Percentiles rank a stretch among this genome's conserved stretches.
phyloP scores from a whole-genome alignment of 2,797 vertebrate species.

The Denticeps clupeoides region DNA sequence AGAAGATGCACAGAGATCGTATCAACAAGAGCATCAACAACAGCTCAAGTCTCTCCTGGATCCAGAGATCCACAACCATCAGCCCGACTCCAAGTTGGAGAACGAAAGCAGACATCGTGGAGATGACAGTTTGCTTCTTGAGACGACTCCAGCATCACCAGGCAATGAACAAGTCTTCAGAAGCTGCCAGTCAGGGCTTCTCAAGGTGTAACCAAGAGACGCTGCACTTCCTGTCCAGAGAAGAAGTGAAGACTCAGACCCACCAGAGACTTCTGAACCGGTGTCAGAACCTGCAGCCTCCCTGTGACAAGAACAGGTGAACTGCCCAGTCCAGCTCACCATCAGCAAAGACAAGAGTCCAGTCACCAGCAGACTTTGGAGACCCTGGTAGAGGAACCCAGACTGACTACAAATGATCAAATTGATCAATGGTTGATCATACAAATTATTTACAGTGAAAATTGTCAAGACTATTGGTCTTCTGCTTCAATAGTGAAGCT shows the following conservation, averaged over 20 bases:
- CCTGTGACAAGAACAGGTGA: slow-evolving; percentile 14
- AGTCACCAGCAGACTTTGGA: slow-evolving; percentile 23
- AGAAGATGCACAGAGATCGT: slow-evolving; percentile 65
- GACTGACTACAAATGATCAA: too few relatives aligned
- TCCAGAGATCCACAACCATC: slow-evolving; percentile 54
- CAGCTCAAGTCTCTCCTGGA: slow-evolving; percentile 44
- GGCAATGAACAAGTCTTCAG: slow-evolving; percentile 29
- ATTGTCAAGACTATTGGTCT: neutral
- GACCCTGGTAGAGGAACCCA: slow-evolving; percentile 28
- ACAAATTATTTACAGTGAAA: too few relatives aligned
- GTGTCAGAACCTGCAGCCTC: slow-evolving; percentile 30
- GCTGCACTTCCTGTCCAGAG: slow-evolving; percentile 38
- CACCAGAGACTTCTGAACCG: slow-evolving; percentile 34
- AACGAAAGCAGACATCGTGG: slow-evolving; percentile 54
- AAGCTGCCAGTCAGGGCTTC: slow-evolving; percentile 27
- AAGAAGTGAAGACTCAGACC: slow-evolving; percentile 26
- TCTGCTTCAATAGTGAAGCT: neutral
- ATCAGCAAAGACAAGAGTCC: slow-evolving; percentile 13
- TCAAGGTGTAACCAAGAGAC: slow-evolving; percentile 40
- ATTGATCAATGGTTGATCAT: too few relatives aligned
- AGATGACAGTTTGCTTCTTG: slow-evolving; percentile 48
- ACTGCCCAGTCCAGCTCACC: slow-evolving; percentile 12
- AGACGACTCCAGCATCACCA: slow-evolving; percentile 28
- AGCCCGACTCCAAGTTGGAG: slow-evolving; percentile 54
- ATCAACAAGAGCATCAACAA: slow-evolving; percentile 55